Conservation (phyloP, 2,888 invertebrate species). For the Actias luna region DNA sequence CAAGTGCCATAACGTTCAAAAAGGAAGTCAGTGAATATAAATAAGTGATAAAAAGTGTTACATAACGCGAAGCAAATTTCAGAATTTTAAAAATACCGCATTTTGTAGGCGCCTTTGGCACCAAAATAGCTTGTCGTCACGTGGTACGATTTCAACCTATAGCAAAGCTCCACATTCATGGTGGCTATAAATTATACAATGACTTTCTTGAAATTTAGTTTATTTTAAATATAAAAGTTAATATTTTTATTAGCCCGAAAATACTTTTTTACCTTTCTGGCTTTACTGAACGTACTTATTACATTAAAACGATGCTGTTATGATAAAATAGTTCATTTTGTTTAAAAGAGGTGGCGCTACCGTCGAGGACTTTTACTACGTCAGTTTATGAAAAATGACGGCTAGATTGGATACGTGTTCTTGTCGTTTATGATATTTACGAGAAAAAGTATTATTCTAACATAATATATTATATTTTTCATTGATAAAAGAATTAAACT, state of each 20-base stretch:
- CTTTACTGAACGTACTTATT: not conserved
- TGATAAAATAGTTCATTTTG: conserved; percentile 43
- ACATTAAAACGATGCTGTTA: conserved; percentile 37
- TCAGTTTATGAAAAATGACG: conserved; percentile 81
- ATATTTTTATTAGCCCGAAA: conserved; percentile 21
- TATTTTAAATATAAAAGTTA: conserved; percentile 16
- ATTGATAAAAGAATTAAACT: conserved; percentile 48
- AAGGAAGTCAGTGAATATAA: conserved; percentile 59
- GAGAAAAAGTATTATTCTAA: conserved; percentile 73
- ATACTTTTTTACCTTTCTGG: conserved; percentile 21
- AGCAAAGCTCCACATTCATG: conserved; percentile 77
- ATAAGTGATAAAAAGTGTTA: conserved; percentile 76
- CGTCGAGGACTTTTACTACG: conserved; percentile 53
- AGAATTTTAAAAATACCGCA: conserved; percentile 82
- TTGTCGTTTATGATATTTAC: conserved; percentile 81
- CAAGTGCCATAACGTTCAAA: conserved; percentile 54
- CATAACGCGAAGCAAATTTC: conserved; percentile 69
- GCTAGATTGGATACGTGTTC: conserved; percentile 80
- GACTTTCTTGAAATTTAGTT: conserved; percentile 22
- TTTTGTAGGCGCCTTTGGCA: conserved; percentile 76
- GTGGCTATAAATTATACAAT: conserved; percentile 47
- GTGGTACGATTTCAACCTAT: conserved; percentile 77
- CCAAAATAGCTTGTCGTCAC: conserved; percentile 77
- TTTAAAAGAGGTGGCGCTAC: conserved; percentile 62
- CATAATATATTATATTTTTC: conserved; percentile 56